Percentiles rank a stretch among this genome's conserved stretches.
Evolutionary conservation across 2,888 invertebrate genomes (phyloP).

Genomic region (Zygothrica quintamaculata): DNA sequence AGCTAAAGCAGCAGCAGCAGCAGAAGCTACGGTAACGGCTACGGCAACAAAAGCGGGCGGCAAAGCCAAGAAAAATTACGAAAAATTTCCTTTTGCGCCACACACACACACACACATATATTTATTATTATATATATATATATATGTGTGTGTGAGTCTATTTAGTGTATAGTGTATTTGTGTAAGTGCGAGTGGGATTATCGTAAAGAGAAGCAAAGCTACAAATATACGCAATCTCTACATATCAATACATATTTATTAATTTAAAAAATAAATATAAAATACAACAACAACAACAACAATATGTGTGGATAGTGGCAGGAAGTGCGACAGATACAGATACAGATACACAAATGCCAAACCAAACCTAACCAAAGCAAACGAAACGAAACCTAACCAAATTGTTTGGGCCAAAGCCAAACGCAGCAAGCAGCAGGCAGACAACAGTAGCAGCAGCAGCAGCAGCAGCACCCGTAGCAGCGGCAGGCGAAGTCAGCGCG

Average conservation of each 20-base stretch:
- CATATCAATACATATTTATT: slow-evolving; percentile 66
- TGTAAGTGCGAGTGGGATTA: slow-evolving; percentile 24
- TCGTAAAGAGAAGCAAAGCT: slow-evolving; percentile 19
- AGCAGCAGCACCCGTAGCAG: slow-evolving; percentile 32
- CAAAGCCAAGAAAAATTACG: slow-evolving; percentile 57
- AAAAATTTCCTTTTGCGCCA: slow-evolving; percentile 48
- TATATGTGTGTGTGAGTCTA: slow-evolving; percentile 14
- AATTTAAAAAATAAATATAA: slow-evolving; percentile 53
- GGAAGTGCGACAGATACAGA: slow-evolving; percentile 77
- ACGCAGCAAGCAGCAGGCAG: slow-evolving; percentile 39
- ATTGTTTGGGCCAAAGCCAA: slow-evolving; percentile 66
- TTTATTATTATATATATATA: slow-evolving; percentile 41
- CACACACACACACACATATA: slow-evolving; percentile 25
- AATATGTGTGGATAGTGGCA: slow-evolving; percentile 40
- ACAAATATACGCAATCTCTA: slow-evolving; percentile 31
- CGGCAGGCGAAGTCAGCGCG: slow-evolving; percentile 48
- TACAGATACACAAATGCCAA: slow-evolving; percentile 56
- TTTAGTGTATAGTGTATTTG: slow-evolving; percentile 21
- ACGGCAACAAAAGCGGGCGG: slow-evolving; percentile 43
- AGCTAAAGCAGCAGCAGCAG: slow-evolving; percentile 22
- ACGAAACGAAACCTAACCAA: slow-evolving; percentile 58
- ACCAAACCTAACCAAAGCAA: slow-evolving; percentile 53
- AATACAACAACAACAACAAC: slow-evolving; percentile 29
- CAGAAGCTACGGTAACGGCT: slow-evolving; percentile 13
- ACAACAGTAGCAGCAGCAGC: slow-evolving; percentile 5